phyloP scores from a whole-genome alignment of 2,888 invertebrate genomes.

The Troilus luridus region DNA sequence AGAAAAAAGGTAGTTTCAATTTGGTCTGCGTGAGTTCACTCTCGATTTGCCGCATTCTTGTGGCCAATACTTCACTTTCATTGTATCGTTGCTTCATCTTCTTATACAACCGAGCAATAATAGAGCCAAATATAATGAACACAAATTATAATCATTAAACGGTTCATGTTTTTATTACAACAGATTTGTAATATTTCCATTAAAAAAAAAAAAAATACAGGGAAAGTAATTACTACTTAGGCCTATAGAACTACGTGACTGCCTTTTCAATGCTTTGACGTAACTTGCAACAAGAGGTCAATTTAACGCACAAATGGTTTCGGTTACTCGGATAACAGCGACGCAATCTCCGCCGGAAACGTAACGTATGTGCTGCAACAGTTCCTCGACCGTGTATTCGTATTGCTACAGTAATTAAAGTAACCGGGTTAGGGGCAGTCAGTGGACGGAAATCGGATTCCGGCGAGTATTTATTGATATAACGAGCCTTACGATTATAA shows the following conservation, averaged over 20 bases:
- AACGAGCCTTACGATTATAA: no score
- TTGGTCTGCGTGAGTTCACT: no score
- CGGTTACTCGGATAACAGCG: not conserved
- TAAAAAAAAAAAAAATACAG: not conserved
- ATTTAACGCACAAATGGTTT: constrained; percentile 34
- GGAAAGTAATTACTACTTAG: not conserved
- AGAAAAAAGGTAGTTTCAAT: no score
- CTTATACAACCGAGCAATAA: not conserved
- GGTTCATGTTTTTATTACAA: constrained; percentile 6
- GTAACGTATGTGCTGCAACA: constrained; percentile 10
- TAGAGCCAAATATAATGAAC: not conserved
- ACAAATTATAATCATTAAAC: not conserved
- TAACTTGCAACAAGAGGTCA: constrained; percentile 14
- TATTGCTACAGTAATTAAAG: not conserved
- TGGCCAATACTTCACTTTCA: not conserved
- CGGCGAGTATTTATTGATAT: no score
- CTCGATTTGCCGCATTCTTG: no score
- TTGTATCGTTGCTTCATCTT: not conserved
- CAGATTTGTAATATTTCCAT: not conserved
- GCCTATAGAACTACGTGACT: not conserved
- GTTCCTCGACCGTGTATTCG: not conserved
- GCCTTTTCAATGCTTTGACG: not conserved
- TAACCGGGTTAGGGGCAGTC: not conserved
- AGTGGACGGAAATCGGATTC: no score
- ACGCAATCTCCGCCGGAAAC: constrained; percentile 15